Percentiles rank a stretch among this genome's conserved stretches.
These are phyloP conservation scores for Pseudochirops cupreus DNA, from an alignment of 2,797 vertebrate species.

Conservation along the genomic window DNA sequence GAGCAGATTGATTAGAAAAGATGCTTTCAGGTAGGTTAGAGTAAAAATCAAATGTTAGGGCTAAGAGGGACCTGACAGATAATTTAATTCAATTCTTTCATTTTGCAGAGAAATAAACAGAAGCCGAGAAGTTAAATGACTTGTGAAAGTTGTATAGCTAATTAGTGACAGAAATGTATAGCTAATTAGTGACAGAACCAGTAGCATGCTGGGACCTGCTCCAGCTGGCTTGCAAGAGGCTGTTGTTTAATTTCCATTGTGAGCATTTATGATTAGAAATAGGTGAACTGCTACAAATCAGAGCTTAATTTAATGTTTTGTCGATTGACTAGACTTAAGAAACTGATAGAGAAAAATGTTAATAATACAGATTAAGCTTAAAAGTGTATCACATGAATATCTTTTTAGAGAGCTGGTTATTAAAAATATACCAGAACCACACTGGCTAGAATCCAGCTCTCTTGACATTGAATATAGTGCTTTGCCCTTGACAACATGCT, in stretches of 20 bases:
- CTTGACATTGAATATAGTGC: not conserved
- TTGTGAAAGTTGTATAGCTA: not conserved
- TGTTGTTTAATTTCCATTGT: not conserved
- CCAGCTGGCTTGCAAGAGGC: too few species aligned
- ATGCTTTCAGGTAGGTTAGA: conserved; percentile 19
- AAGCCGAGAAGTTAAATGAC: not conserved
- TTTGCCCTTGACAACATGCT: not conserved
- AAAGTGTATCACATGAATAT: not conserved
- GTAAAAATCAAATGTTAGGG: not conserved
- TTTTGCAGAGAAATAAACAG: not conserved
- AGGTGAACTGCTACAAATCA: not conserved
- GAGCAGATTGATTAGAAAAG: not conserved
- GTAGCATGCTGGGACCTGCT: not conserved
- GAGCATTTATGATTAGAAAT: not conserved
- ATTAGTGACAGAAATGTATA: not conserved
- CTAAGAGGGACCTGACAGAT: not conserved
- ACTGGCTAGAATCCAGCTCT: not conserved
- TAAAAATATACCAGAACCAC: not conserved
- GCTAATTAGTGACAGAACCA: not conserved
- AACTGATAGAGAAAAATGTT: not conserved
- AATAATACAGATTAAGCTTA: not conserved
- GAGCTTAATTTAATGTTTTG: not conserved
- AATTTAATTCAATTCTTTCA: not conserved
- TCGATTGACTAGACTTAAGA: not conserved
- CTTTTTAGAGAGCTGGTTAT: not conserved